Evolutionary conservation across 2,113 vertebrate species (phyloP), one percentile per base, ranked within the genome.

Genomic region (Perca schrenkii): DNA sequence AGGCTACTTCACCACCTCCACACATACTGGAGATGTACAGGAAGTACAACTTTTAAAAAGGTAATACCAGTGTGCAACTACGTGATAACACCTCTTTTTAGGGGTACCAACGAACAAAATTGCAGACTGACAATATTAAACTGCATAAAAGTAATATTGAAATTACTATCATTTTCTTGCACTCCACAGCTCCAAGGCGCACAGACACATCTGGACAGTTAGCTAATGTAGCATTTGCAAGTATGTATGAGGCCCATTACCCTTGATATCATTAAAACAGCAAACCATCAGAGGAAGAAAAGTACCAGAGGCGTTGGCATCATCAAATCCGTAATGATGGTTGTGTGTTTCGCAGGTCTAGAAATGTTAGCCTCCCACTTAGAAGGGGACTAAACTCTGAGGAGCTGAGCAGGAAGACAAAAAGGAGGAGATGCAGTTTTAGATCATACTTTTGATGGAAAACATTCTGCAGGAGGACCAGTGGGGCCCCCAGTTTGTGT

Each of bases 161-260:
- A 75, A 63, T 60, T 25, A 64, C 2, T 25, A 22, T 31, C 1
- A n/a, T 53, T 34, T 64, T 57, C 63, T 63, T 78, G 43, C 25
- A 50, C 47, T 75, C 25, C 7, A 21, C 22, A 52, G 56, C 47
- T 79, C 14, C 36, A 76, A 46, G 8, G 63, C 65, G 28, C 74
- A 79, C n/a, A 60, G 46, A 36, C 36, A 60, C 43, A 77, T 68
- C 62, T 40, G 15, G 46, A 67, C 68, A 78, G 69, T 64, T 70
- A 86, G 65, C 83, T 92, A 91, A 93, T 93, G 86, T 80, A 74
- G 88, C 88, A 74, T 91, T 89, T 75, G 72, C 68, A 57, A 43
- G 40, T 43, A 65, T 57, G 67, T 77, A 62, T 77, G 66, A 83
- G 62, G 66, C 71, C 56, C 83, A 83, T 93, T 91, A 91, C 25